Base-by-base conservation (phyloP, 37 sponge, comb jelly and placozoan species). In the Ianthella basta region DNA sequence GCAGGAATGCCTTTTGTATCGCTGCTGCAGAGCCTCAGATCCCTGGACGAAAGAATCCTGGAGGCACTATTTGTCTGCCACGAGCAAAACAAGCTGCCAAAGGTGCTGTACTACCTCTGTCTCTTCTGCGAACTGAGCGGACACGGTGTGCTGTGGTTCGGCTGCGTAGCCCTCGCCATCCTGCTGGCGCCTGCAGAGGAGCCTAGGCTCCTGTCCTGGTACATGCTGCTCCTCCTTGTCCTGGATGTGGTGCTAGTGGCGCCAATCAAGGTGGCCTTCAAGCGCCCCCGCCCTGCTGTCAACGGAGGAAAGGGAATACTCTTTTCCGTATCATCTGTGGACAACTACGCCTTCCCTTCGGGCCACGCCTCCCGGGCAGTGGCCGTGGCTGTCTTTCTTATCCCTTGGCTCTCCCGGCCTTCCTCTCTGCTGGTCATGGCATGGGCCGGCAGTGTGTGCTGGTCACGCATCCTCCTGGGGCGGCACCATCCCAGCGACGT, bases 341-440 rank as follows among this genome's bases (percentile, higher is more conserved):
- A 97, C 82, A 21, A 65, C 2, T 95, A 95, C 61, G 95, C 97
- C 4, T 97, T 97, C 32, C 97, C 97, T 27, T 97, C 97, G 0
- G 97, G 97, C 34, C 97, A 97, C 39, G 91, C 97, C 34, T 91
- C 97, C 23, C 79, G 97, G 13, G 82, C 83, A 53, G 91, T 91
- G 19, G 91, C 94, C 0, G 63, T 97, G 20, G 91, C 92, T 19
- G 84, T 83, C 25, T 89, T 82, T 55, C 80, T 93, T 70, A 65
- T 89, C 64, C 87, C 90, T 14, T 90, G 91, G 91, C 65, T 81
- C 44, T 24, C 54, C 23, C 18, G 15, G 53, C 15, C 23, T 24
- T 2, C 29, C 41, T 19, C 55, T 2, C 59, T 38, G 50, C 27
- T 39, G 24, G 34, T 87, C 34, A 15, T 39, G 18, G 61, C 87